Percentiles rank a stretch among this genome's conserved stretches.
Conservation (phyloP, 2,113 vertebrate genomes). For the Hystrix brachyura region DNA sequence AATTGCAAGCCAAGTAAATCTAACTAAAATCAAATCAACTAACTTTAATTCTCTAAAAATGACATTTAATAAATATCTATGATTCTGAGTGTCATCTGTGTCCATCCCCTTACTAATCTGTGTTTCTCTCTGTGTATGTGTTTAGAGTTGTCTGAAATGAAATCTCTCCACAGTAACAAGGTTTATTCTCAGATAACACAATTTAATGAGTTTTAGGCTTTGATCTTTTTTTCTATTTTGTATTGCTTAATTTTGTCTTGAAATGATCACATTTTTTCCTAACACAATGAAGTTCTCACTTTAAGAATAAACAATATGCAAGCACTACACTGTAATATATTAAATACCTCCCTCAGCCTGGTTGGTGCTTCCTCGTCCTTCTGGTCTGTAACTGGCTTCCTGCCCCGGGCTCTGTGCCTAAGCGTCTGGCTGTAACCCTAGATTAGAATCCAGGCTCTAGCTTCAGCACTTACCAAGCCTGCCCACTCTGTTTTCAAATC, state of each 20-base stretch:
- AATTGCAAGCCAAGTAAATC: conserved; percentile 26
- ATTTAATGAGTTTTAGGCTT: conserved; percentile 38
- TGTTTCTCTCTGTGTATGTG: not conserved
- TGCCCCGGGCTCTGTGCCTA: not conserved
- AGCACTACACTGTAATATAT: not conserved
- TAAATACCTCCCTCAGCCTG: not conserved
- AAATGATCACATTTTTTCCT: not conserved
- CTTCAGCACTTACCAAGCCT: not conserved
- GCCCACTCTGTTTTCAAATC: not conserved
- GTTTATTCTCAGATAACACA: not conserved
- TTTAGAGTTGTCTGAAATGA: not conserved
- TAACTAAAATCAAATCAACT: conserved; percentile 3
- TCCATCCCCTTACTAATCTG: not conserved
- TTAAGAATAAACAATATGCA: not conserved
- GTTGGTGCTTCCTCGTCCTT: not conserved
- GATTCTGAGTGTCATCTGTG: not conserved
- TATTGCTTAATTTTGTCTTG: conserved; percentile 50
- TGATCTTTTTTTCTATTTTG: conserved; percentile 40
- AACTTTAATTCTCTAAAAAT: conserved; percentile 40
- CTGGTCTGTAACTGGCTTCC: not conserved
- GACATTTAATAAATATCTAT: not conserved
- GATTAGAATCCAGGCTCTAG: not conserved
- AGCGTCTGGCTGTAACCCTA: not conserved
- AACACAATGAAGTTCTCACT: not conserved
- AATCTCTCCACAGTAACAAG: not conserved